Percentiles rank a stretch among this genome's conserved stretches.
phyloP scores from a whole-genome alignment of 2,113 vertebrate species.

The Chunga burmeisteri region DNA sequence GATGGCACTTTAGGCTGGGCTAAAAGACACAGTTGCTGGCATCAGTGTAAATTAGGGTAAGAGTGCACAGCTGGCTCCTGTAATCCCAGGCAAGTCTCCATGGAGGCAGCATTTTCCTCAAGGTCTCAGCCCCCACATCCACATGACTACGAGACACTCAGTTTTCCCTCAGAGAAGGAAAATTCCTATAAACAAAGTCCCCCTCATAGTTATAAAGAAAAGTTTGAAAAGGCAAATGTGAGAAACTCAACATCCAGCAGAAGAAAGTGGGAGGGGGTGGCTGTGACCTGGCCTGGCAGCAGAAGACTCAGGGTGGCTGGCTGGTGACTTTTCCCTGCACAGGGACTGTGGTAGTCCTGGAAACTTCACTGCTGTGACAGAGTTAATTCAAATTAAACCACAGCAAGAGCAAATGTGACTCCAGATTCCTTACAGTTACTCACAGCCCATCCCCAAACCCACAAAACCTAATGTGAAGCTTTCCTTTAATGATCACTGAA shows the following conservation, averaged over 20 bases:
- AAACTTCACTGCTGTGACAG: neutral
- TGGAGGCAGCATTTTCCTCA: neutral
- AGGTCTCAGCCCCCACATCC: neutral
- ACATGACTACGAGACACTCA: rapidly evolving
- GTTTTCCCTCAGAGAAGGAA: neutral
- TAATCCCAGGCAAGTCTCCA: neutral
- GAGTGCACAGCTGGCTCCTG: neutral
- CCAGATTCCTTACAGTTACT: neutral
- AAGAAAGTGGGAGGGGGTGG: too few relatives aligned
- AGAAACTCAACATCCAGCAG: neutral
- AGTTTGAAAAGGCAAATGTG: neutral
- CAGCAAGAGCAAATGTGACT: neutral
- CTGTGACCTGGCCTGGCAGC: neutral
- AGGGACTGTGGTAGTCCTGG: neutral
- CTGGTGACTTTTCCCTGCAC: neutral
- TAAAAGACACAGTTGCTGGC: neutral
- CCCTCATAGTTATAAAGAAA: neutral
- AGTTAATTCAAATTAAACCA: neutral
- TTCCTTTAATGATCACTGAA: neutral
- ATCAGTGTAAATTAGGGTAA: neutral
- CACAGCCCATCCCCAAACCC: neutral
- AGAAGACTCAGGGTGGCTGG: neutral
- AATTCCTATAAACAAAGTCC: neutral
- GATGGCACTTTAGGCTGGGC: neutral
- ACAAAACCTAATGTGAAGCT: neutral